Evolutionary conservation across 2,797 vertebrate species (phyloP).

Genomic region (Mionectes olivaceus): DNA sequence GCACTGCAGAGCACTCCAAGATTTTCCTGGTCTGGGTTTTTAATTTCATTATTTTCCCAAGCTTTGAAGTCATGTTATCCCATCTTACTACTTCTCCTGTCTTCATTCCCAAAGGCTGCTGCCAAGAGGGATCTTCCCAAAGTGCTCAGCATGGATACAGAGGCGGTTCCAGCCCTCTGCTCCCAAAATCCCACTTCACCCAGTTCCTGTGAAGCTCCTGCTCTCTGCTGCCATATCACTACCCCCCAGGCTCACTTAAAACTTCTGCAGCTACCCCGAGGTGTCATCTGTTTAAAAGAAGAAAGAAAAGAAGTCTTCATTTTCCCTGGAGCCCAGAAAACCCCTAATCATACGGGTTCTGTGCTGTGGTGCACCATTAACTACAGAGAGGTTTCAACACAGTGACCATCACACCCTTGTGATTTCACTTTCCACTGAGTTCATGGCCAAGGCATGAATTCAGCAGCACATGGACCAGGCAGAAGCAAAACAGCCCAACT

Average conservation of each 20-base stretch:
- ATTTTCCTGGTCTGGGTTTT: neutral
- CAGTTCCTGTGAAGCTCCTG: neutral
- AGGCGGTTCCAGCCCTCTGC: neutral
- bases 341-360: neutral
- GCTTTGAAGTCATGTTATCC: neutral
- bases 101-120: neutral
- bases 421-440: neutral
- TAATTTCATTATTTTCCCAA: neutral
- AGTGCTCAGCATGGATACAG: accelerated
- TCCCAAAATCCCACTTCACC: neutral
- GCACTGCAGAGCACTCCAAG: neutral
- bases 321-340: neutral
- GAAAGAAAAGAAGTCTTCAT: neutral
- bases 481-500: neutral
- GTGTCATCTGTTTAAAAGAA: neutral
- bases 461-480: neutral
- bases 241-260: neutral
- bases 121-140: neutral
- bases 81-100: neutral
- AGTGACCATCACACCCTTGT: neutral
- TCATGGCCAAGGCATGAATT: neutral
- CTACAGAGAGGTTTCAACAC: neutral
- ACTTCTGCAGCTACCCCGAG: neutral
- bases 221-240: neutral
- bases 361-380: neutral